A percentile compares a stretch with the other conserved stretches of the same genome.
Conservation (phyloP, 2,888 invertebrate genomes). For the Pherbina coryleti region DNA sequence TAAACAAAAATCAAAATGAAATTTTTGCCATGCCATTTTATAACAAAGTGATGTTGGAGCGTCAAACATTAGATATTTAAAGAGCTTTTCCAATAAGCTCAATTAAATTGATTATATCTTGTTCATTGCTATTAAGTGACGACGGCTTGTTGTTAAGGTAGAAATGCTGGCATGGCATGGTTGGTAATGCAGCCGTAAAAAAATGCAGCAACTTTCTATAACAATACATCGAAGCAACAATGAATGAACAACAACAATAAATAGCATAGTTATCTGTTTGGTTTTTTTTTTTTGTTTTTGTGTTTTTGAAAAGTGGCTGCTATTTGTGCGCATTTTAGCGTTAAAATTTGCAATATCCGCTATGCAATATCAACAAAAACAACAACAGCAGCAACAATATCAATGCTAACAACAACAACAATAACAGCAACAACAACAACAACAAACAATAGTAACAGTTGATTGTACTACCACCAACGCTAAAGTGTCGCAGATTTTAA, state of each 20-base stretch:
- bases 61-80: too few relatives aligned
- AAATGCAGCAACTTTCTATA: slow-evolving; percentile 16
- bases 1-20: too few relatives aligned
- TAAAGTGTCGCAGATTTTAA: background rate
- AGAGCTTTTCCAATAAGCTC: too few relatives aligned
- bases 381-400: slow-evolving; percentile 16
- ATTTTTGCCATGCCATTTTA: too few relatives aligned
- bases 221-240: slow-evolving; percentile 1
- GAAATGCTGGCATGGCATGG: background rate
- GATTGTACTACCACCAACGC: background rate
- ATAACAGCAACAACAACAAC: slow-evolving; percentile 10
- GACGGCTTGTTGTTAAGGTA: background rate
- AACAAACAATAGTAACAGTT: background rate
- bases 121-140: background rate
- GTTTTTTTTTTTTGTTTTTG: background rate
- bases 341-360: slow-evolving; percentile 33
- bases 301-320: background rate
- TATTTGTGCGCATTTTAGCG: slow-evolving; percentile 28
- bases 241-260: slow-evolving; percentile 6
- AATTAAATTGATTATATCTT: too few relatives aligned
- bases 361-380: slow-evolving; percentile 10
- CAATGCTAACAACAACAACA: slow-evolving; percentile 2
- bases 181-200: slow-evolving; percentile 5
- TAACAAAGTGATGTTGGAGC: too few relatives aligned
- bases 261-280: background rate